Evolutionary conservation across 2,113 vertebrate genomes (phyloP).

Genomic region (Poeciliopsis turrubarensis): DNA sequence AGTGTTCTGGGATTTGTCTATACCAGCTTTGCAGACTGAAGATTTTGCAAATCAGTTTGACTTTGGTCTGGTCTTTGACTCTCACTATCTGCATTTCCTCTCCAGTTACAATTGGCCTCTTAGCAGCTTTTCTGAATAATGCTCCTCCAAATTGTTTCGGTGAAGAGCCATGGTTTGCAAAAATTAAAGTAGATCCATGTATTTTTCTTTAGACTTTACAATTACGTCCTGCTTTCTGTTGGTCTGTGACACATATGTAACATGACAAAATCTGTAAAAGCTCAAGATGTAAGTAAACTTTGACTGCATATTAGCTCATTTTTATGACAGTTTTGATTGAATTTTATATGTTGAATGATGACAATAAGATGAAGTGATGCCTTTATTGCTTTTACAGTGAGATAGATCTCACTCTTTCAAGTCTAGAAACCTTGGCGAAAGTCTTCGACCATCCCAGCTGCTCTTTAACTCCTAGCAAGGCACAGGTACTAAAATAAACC

Average conservation of each 20-base stretch:
- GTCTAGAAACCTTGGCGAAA: constrained; percentile 85
- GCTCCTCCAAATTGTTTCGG: no score
- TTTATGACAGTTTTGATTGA: background rate
- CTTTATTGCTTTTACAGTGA: constrained; percentile 78
- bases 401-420: constrained; percentile 84
- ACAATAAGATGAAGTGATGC: background rate
- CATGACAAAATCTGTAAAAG: background rate
- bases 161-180: no score
- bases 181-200: no score
- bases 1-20: background rate
- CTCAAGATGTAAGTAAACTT: background rate
- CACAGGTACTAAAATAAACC: constrained; percentile 75
- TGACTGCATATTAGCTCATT: background rate
- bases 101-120: no score
- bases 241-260: background rate
- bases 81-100: background rate
- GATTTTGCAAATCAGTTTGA: background rate
- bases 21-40: background rate
- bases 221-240: background rate
- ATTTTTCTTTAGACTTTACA: background rate
- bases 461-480: constrained; percentile 62
- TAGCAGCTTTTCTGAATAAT: no score
- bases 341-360: background rate
- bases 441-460: constrained; percentile 83
- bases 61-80: background rate